Conservation (phyloP, 53 echinoderm and acorn worm species). For the Patiria pectinifera region DNA sequence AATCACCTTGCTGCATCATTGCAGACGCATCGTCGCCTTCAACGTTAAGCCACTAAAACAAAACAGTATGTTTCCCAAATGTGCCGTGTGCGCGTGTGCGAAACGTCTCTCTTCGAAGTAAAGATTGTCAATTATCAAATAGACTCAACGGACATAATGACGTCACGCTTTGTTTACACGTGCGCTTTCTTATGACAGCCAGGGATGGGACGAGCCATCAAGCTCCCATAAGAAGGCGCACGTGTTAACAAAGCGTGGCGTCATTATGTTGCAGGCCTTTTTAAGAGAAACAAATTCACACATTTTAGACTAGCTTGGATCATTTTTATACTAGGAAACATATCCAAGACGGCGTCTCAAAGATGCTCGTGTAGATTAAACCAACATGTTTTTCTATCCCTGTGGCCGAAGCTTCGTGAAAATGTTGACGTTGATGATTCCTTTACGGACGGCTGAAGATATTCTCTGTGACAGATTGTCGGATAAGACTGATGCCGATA, state of each 20-base stretch:
- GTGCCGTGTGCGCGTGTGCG: neutral
- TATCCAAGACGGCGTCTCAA: neutral
- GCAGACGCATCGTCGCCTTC: constrained; percentile 40
- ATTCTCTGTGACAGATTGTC: constrained; percentile 17
- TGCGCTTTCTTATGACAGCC: too few relatives aligned
- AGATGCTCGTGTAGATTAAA: neutral
- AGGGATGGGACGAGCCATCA: too few relatives aligned
- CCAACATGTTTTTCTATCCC: neutral
- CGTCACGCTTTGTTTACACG: too few relatives aligned
- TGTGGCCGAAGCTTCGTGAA: constrained; percentile 27
- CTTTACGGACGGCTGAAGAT: constrained; percentile 17
- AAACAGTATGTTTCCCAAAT: neutral
- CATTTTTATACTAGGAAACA: neutral
- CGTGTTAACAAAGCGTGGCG: neutral
- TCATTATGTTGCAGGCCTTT: neutral
- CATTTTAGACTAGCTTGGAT: neutral
- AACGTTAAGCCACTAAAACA: neutral
- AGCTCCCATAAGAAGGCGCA: neutral
- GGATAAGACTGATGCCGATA: constrained; percentile 1
- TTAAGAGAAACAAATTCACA: neutral
- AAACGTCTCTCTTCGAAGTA: too few relatives aligned
- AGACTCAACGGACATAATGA: too few relatives aligned
- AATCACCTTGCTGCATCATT: constrained; percentile 60
- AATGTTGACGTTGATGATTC: constrained; percentile 27
- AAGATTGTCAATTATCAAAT: too few relatives aligned